These are phyloP conservation scores for Triplophysa siluroides DNA, from an alignment of 2,113 vertebrate genomes.

Conservation along the genomic window DNA sequence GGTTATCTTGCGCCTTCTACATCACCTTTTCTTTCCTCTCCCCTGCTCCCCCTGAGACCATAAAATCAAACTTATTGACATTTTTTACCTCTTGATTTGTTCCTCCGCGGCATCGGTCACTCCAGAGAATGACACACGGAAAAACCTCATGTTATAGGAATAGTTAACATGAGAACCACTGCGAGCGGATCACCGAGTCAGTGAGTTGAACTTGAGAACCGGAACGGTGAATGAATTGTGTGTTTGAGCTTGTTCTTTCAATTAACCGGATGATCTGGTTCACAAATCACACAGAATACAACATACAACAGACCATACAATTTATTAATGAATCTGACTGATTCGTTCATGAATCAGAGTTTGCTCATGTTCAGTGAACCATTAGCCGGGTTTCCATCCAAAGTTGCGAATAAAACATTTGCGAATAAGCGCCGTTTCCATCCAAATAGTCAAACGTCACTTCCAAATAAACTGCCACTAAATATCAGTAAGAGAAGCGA, in stretches of 20 bases:
- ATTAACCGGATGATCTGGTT: too few relatives aligned
- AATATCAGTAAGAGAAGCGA: too few relatives aligned
- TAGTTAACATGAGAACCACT: background rate
- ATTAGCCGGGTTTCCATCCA: too few relatives aligned
- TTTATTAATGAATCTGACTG: background rate
- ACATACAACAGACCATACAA: background rate
- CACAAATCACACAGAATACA: background rate
- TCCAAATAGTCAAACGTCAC: too few relatives aligned
- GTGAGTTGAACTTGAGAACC: too few relatives aligned
- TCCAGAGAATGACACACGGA: background rate
- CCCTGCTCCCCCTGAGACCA: background rate
- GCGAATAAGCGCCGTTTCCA: too few relatives aligned
- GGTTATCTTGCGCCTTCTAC: slow-evolving; percentile 7
- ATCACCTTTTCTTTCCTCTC: slow-evolving; percentile 9
- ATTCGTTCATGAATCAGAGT: background rate
- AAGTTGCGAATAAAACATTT: too few relatives aligned
- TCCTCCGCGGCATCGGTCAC: background rate
- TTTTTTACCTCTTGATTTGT: background rate
- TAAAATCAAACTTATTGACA: background rate
- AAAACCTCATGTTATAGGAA: background rate
- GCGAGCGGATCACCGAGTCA: too few relatives aligned
- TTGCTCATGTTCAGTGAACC: too few relatives aligned
- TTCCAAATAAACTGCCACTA: too few relatives aligned
- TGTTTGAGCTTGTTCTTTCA: too few relatives aligned
- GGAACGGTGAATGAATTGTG: too few relatives aligned